phyloP scores from a whole-genome alignment of 2,113 vertebrate genomes.

The Tachuris rubrigastra region DNA sequence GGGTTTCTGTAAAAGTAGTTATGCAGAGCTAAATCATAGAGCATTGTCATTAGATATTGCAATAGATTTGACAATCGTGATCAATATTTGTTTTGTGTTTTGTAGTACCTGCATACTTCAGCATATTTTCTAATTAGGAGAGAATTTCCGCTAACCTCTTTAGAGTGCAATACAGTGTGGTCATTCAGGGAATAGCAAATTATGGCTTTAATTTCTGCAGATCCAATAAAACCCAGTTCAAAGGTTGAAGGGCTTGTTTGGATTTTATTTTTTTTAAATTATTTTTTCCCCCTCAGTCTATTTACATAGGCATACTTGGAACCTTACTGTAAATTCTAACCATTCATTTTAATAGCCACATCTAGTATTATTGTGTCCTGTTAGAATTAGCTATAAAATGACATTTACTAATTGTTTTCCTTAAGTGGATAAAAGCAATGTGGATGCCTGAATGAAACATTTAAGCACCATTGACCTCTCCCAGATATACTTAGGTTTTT shows the following conservation, averaged over 20 bases:
- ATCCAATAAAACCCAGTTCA: constrained; percentile 17
- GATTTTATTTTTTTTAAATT: neutral
- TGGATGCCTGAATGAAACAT: neutral
- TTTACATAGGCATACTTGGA: constrained; percentile 14
- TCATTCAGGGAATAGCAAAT: neutral
- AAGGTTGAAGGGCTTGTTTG: neutral
- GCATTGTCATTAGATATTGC: neutral
- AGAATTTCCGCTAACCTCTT: constrained; percentile 27
- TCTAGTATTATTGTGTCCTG: neutral
- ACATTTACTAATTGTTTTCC: neutral
- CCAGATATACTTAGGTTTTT: neutral
- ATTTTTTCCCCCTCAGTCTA: neutral
- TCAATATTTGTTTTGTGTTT: constrained; percentile 45
- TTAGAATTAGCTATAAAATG: neutral
- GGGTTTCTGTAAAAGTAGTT: constrained; percentile 17
- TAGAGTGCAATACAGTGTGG: neutral
- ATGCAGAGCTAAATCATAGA: neutral
- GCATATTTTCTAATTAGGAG: constrained; percentile 59
- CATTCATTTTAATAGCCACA: neutral
- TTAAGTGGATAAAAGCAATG: neutral
- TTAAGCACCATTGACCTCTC: neutral
- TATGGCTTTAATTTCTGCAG: constrained; percentile 52
- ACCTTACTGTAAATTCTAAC: neutral
- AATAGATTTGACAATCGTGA: constrained; percentile 18
- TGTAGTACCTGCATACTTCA: constrained; percentile 44